Percentiles rank a stretch among this genome's conserved stretches.
phyloP scores from a whole-genome alignment of 2,113 vertebrate species.

The Crotophaga sulcirostris region DNA sequence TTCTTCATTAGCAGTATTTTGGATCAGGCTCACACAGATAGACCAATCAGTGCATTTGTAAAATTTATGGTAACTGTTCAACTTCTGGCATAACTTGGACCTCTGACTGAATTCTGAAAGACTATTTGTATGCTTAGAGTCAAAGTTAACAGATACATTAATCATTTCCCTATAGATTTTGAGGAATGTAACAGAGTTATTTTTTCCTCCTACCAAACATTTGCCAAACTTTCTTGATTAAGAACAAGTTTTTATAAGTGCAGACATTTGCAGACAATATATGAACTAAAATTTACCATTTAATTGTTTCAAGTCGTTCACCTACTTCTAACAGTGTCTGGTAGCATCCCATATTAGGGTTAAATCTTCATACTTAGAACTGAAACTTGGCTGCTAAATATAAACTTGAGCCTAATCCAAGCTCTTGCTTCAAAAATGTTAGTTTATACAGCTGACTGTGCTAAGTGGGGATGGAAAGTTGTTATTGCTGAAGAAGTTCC shows the following conservation, averaged over 20 bases:
- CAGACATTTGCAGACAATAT: neutral
- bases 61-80: neutral
- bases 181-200: neutral
- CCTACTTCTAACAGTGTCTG: neutral
- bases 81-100: neutral
- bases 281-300: neutral
- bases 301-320: neutral
- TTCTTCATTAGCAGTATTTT: neutral
- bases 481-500: constrained; percentile 32
- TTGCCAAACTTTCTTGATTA: neutral
- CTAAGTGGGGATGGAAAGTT: constrained; percentile 26
- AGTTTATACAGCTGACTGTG: constrained; percentile 41
- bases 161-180: neutral
- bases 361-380: constrained; percentile 22
- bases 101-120: neutral
- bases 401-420: constrained; percentile 41
- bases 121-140: neutral
- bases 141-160: neutral
- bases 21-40: neutral
- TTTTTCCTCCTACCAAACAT: neutral
- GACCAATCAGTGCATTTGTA: neutral
- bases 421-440: constrained; percentile 37
- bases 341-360: neutral
- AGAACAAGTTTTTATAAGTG: neutral
- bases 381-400: constrained; percentile 45